phyloP scores from a whole-genome alignment of 2,113 vertebrate genomes.

The Psilopogon haemacephalus region DNA sequence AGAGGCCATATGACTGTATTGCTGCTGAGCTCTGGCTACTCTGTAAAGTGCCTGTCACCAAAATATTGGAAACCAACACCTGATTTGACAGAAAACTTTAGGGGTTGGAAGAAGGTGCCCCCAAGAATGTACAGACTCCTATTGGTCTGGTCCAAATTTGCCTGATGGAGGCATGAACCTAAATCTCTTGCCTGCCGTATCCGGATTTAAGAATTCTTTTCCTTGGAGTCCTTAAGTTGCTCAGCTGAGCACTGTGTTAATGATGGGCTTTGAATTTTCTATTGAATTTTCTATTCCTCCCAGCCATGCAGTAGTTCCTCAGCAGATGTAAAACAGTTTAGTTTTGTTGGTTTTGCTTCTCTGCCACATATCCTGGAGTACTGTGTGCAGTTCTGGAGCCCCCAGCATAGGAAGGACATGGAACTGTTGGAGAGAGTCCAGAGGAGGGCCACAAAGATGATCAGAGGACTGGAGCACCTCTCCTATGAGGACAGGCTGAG shows the following conservation, averaged over 20 bases:
- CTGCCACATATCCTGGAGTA: background rate
- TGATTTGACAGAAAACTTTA: background rate
- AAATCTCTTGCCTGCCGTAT: background rate
- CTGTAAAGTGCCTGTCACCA: background rate
- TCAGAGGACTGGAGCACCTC: no score
- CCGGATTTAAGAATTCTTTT: background rate
- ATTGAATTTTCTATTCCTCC: constrained; percentile 1
- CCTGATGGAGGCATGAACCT: background rate
- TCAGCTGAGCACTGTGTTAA: background rate
- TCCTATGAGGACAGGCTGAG: no score
- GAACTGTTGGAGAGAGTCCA: no score
- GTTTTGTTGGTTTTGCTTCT: background rate
- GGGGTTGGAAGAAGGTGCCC: background rate
- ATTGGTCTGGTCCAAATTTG: background rate
- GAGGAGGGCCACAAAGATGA: no score
- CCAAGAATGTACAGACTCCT: background rate
- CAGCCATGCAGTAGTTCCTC: background rate
- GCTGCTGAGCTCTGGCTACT: background rate
- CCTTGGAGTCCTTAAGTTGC: background rate
- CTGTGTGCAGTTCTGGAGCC: no score
- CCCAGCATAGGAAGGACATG: no score
- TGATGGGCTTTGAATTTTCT: constrained; percentile 16
- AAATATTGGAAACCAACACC: background rate
- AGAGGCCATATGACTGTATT: background rate
- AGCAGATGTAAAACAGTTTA: constrained; percentile 11